These are phyloP conservation scores for Catostomus latipinnis DNA, from an alignment of 2,797 vertebrate species.

Conservation along the genomic window DNA sequence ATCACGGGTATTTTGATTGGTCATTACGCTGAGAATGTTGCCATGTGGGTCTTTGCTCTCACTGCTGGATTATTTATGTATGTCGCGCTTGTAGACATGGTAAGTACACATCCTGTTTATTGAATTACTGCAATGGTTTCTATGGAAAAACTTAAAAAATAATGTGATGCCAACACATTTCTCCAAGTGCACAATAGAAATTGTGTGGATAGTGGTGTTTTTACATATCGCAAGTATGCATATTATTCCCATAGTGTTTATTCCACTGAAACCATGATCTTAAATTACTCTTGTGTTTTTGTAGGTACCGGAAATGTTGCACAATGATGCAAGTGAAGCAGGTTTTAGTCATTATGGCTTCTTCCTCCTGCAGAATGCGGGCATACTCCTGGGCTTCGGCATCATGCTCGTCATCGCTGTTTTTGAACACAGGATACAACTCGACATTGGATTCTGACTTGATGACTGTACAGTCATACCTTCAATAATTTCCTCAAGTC, in stretches of 20 bases:
- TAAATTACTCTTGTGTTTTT: neutral
- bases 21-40: constrained; percentile 93
- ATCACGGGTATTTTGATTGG: constrained; percentile 91
- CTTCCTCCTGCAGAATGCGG: constrained; percentile 96
- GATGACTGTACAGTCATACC: too few relatives aligned
- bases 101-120: constrained; percentile 65
- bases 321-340: constrained; percentile 94
- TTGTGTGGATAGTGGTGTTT: too few relatives aligned
- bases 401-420: constrained; percentile 96
- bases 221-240: too few relatives aligned
- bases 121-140: too few relatives aligned
- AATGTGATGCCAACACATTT: too few relatives aligned
- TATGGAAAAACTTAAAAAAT: too few relatives aligned
- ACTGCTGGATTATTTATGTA: constrained; percentile 98
- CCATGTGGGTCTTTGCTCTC: constrained; percentile 96
- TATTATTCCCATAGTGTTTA: neutral
- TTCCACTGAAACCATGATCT: neutral
- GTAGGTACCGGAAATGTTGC: constrained; percentile 97
- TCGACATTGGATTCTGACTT: constrained; percentile 86
- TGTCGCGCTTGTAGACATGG: constrained; percentile 97
- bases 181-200: too few relatives aligned
- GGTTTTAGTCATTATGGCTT: constrained; percentile 96
- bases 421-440: constrained; percentile 93
- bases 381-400: constrained; percentile 92
- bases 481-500: too few relatives aligned